A percentile compares a stretch with the other conserved stretches of the same genome.
Conservation (phyloP, 1,140 invertebrate genomes). For the Polypedilum pembai region DNA sequence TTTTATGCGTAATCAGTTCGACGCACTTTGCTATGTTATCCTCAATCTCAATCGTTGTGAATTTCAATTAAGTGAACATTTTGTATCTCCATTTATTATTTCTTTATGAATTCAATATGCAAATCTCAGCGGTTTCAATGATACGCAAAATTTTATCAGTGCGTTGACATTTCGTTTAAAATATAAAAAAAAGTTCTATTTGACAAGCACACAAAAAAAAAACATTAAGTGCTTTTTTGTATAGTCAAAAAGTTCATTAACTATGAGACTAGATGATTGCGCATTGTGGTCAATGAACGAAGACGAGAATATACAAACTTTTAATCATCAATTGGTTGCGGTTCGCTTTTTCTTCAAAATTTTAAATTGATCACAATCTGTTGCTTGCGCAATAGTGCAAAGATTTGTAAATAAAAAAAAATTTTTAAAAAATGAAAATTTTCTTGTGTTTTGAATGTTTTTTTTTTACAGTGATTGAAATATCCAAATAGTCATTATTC, state of each 20-base stretch:
- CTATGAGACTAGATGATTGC: background rate
- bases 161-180: background rate
- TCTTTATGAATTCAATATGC: background rate
- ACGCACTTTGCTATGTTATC: background rate
- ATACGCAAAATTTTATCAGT: background rate
- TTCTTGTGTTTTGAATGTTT: no score
- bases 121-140: background rate
- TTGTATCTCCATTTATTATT: background rate
- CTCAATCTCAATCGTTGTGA: background rate
- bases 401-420: no score
- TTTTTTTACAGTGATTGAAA: no score
- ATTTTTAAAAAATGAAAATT: no score
- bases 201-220: background rate
- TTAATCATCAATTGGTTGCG: no score
- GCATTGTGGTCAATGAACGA: no score
- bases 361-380: no score
- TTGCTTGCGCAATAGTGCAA: no score
- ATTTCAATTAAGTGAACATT: constrained; percentile 13
- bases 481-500: no score
- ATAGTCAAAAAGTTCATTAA: background rate
- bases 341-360: no score
- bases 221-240: background rate
- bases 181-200: background rate
- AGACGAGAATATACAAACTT: no score
- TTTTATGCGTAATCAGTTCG: background rate